These are phyloP conservation scores for Microctenopoma steveboyesi DNA, from an alignment of 2,797 vertebrate species.

Conservation along the genomic window DNA sequence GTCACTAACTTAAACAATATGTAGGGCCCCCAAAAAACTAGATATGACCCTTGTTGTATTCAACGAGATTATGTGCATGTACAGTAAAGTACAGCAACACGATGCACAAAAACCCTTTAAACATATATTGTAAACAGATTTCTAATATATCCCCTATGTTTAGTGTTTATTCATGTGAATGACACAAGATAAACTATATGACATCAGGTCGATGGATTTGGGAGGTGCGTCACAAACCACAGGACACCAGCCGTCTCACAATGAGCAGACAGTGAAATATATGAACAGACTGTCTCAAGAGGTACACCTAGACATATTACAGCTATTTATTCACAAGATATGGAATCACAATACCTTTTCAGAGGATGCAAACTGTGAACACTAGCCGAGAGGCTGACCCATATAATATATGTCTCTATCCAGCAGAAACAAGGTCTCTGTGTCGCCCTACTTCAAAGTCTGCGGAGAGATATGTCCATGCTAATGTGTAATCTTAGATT, in stretches of 20 bases:
- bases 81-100: constrained; percentile 1
- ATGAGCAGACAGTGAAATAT: constrained; percentile 45
- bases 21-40: too few relatives aligned
- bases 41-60: not conserved
- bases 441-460: constrained; percentile 63
- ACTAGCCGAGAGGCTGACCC: constrained; percentile 58
- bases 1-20: too few relatives aligned
- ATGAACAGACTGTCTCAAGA: constrained; percentile 62
- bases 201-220: constrained; percentile 26
- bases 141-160: constrained; percentile 17
- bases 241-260: constrained; percentile 31
- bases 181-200: constrained; percentile 11
- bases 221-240: constrained; percentile 42
- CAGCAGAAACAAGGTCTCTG: constrained; percentile 65
- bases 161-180: constrained; percentile 25
- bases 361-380: constrained; percentile 60
- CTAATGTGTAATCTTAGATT: constrained; percentile 44
- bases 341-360: constrained; percentile 48
- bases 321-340: constrained; percentile 52
- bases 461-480: constrained; percentile 37
- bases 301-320: constrained; percentile 44
- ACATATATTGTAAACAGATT: constrained; percentile 2
- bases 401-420: constrained; percentile 63
- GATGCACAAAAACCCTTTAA: constrained; percentile 17
- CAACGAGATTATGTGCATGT: not conserved